phyloP scores from a whole-genome alignment of 2,113 vertebrate species.

The Thalassarche chlororhynchos region DNA sequence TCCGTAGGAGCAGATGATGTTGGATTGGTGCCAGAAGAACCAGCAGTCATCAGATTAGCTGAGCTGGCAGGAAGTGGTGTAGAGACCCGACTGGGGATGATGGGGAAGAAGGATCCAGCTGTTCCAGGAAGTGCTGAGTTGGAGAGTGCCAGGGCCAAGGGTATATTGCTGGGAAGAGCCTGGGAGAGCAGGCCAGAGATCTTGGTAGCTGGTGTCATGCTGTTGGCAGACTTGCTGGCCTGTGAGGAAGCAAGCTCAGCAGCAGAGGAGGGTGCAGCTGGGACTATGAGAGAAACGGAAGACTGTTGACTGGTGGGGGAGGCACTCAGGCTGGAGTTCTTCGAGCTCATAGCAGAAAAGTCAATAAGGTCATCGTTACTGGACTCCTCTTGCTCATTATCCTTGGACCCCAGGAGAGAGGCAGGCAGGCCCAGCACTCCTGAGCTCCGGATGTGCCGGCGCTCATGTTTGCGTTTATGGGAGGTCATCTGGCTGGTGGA shows the following conservation, averaged over 20 bases:
- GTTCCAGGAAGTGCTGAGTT: slow-evolving; percentile 83
- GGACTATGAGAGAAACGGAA: slow-evolving; percentile 81
- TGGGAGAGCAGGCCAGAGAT: slow-evolving; percentile 91
- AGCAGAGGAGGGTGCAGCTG: slow-evolving; percentile 79
- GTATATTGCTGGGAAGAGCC: slow-evolving; percentile 90
- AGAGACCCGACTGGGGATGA: slow-evolving; percentile 85
- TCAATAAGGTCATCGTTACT: slow-evolving; percentile 98
- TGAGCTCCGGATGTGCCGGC: slow-evolving; percentile 92
- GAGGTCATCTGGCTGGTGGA: slow-evolving; percentile 99
- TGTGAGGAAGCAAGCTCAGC: slow-evolving; percentile 76
- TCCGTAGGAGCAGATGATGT: slow-evolving; percentile 74
- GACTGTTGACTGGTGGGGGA: slow-evolving; percentile 97
- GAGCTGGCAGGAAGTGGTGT: slow-evolving; percentile 83
- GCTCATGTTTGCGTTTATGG: slow-evolving; percentile 98
- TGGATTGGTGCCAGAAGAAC: slow-evolving; percentile 73
- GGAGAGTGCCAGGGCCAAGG: slow-evolving; percentile 87
- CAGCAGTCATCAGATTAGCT: slow-evolving; percentile 80
- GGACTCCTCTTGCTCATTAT: slow-evolving; percentile 92
- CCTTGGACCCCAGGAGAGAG: slow-evolving; percentile 88
- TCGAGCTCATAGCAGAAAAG: slow-evolving; percentile 96
- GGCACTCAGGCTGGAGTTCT: slow-evolving; percentile 98
- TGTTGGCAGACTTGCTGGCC: slow-evolving; percentile 80
- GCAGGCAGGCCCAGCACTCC: slow-evolving; percentile 87
- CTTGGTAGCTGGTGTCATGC: slow-evolving; percentile 80
- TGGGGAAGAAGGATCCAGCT: slow-evolving; percentile 87